A percentile compares a stretch with the other conserved stretches of the same genome.
phyloP scores from a whole-genome alignment of 2,797 vertebrate species.

The Rhodeus uyekii region DNA sequence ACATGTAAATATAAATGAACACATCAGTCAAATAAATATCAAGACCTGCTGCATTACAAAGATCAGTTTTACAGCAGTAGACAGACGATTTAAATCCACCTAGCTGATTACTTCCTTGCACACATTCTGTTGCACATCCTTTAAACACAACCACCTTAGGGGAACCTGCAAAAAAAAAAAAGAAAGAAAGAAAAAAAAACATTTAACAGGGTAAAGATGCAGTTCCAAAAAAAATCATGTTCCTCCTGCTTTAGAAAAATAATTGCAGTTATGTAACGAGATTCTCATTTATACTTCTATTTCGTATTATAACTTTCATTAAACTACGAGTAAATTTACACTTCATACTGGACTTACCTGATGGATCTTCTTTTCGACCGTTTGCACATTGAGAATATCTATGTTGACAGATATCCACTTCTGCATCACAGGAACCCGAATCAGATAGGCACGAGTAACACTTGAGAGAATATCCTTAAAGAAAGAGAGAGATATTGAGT shows the following conservation, averaged over 20 bases:
- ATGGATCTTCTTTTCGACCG: too few relatives aligned
- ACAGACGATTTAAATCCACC: background rate
- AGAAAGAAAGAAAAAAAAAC: background rate
- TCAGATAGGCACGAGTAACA: background rate
- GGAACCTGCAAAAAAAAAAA: background rate
- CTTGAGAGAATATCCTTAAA: slow-evolving; percentile 1
- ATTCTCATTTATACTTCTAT: too few relatives aligned
- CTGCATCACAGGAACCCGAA: background rate
- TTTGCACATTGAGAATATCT: background rate
- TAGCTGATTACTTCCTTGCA: background rate
- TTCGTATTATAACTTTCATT: background rate
- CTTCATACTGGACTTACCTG: background rate
- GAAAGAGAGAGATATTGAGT: background rate
- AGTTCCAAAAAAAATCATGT: too few relatives aligned
- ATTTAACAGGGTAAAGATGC: too few relatives aligned
- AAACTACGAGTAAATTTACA: background rate
- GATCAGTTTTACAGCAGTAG: background rate
- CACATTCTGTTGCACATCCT: background rate
- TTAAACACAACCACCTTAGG: background rate
- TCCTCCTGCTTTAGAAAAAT: too few relatives aligned
- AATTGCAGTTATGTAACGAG: too few relatives aligned
- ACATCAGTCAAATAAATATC: background rate
- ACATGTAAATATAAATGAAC: too few relatives aligned
- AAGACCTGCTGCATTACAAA: background rate
- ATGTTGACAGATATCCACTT: background rate